phyloP scores from a whole-genome alignment of 1,140 invertebrate genomes.

The Anastrepha obliqua region DNA sequence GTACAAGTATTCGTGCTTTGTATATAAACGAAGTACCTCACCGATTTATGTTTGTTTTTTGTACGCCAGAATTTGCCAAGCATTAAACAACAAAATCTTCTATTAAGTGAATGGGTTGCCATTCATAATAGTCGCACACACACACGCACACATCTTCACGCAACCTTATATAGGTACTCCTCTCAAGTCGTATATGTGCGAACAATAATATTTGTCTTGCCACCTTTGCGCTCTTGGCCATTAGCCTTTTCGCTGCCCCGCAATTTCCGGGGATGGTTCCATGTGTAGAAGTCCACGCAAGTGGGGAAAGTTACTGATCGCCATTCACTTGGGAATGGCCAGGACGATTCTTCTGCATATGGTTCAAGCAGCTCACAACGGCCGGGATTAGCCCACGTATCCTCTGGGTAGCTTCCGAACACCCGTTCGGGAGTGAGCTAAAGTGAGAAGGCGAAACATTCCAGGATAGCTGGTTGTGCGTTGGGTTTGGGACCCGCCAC shows the following conservation, averaged over 20 bases:
- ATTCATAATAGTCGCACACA: slow-evolving; percentile 69
- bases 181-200: neutral
- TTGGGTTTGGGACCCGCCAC: too few relatives aligned
- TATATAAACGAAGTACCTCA: slow-evolving; percentile 4
- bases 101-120: slow-evolving; percentile 72
- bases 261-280: too few relatives aligned
- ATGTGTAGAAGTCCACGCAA: too few relatives aligned
- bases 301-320: too few relatives aligned
- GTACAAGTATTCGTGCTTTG: neutral
- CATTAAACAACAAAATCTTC: slow-evolving; percentile 71
- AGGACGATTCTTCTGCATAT: too few relatives aligned
- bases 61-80: slow-evolving; percentile 56
- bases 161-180: neutral
- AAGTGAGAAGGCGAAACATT: too few relatives aligned
- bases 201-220: neutral
- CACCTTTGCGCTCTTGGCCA: neutral
- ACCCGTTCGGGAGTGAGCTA: too few relatives aligned
- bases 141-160: neutral
- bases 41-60: slow-evolving; percentile 25
- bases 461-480: too few relatives aligned
- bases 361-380: too few relatives aligned
- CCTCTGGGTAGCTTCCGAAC: too few relatives aligned
- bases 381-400: too few relatives aligned
- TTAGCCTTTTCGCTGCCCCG: neutral
- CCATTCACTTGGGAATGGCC: too few relatives aligned